Evolutionary conservation across 1,140 invertebrate genomes (phyloP).

Genomic region (Steinernema khuongi): DNA sequence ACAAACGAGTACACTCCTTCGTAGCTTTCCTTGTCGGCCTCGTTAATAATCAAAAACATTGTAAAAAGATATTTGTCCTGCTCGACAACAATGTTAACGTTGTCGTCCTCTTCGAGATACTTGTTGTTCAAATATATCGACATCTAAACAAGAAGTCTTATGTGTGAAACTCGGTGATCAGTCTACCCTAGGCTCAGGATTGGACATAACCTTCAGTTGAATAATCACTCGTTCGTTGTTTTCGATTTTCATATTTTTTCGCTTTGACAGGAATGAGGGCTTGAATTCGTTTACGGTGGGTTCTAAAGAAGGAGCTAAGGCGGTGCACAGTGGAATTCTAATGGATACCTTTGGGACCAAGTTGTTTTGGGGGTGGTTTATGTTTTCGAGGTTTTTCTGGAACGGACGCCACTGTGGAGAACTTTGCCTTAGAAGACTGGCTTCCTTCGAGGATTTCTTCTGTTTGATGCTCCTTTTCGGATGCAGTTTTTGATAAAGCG

Average conservation of each 20-base stretch:
- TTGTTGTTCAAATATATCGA: constrained; percentile 18
- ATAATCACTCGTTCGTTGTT: not conserved
- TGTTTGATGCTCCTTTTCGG: not conserved
- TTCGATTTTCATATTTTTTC: not conserved
- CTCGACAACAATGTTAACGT: not conserved
- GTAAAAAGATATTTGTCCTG: constrained; percentile 10
- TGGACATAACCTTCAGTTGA: constrained; percentile 9
- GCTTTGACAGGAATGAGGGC: not conserved
- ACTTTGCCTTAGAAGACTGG: not conserved
- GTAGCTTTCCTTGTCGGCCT: not conserved
- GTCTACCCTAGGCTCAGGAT: constrained; percentile 19
- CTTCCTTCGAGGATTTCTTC: not conserved
- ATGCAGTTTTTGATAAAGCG: not conserved
- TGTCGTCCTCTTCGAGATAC: not conserved
- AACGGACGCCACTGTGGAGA: not conserved
- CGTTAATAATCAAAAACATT: not conserved
- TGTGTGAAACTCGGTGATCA: not conserved
- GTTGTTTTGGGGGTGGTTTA: not conserved
- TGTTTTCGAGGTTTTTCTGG: not conserved
- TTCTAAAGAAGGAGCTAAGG: not conserved
- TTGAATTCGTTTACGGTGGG: not conserved
- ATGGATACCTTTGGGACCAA: not conserved
- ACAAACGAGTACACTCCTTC: not conserved
- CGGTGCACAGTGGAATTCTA: not conserved
- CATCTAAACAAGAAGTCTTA: not conserved